Percentiles rank a stretch among this genome's conserved stretches.
Evolutionary conservation across 1,140 invertebrate genomes (phyloP).

Genomic region (Elysia chlorotica): DNA sequence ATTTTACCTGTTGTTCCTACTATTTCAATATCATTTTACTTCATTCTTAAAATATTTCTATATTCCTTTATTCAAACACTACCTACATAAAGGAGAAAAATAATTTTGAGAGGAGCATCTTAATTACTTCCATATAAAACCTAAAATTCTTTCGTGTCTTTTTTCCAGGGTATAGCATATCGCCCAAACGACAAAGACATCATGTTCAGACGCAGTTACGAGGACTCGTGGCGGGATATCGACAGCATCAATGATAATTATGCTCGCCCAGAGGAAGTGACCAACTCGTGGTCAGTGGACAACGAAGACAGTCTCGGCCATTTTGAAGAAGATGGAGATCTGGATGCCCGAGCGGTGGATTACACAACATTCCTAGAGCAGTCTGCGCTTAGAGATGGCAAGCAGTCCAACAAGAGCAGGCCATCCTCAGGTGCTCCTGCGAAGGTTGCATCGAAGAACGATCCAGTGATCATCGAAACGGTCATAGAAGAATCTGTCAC

Average conservation of each 20-base stretch:
- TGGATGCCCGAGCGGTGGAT: conserved; percentile 24
- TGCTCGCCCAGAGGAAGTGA: not conserved
- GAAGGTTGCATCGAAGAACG: too few relatives aligned
- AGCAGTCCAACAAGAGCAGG: not conserved
- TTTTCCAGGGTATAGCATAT: not conserved
- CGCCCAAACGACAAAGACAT: conserved; percentile 26
- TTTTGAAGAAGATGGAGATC: conserved; percentile 1
- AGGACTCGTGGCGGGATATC: conserved; percentile 18
- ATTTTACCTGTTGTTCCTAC: too few relatives aligned
- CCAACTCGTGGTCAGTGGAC: conserved; percentile 8
- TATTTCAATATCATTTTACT: too few relatives aligned
- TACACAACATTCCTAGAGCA: conserved; percentile 29
- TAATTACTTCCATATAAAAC: too few relatives aligned
- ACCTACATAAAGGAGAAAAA: too few relatives aligned
- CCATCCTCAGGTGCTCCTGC: too few relatives aligned
- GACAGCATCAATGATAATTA: conserved; percentile 1
- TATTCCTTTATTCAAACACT: too few relatives aligned
- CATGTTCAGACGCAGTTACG: conserved; percentile 22
- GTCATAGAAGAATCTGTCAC: conserved; percentile 17
- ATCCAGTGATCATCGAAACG: too few relatives aligned
- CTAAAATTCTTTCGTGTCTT: too few relatives aligned
- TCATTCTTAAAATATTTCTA: too few relatives aligned
- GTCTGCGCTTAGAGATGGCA: not conserved
- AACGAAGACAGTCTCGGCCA: not conserved
- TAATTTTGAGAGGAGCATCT: too few relatives aligned